Evolutionary conservation across 2,113 vertebrate species (phyloP).

Genomic region (Cavia aperea): DNA sequence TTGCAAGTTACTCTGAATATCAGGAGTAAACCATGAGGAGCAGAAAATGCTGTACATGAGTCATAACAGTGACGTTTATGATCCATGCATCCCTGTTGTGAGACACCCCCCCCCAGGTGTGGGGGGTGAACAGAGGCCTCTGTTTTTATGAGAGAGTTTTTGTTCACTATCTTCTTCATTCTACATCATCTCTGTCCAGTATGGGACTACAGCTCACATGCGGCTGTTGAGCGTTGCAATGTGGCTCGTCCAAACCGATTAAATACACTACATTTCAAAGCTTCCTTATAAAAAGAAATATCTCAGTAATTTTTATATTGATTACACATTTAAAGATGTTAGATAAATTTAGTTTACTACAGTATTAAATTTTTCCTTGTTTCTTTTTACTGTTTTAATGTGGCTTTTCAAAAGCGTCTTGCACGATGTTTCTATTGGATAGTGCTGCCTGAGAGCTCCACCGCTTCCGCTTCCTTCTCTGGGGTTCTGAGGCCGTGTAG

Average conservation of each 20-base stretch:
- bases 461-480: not conserved
- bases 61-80: not conserved
- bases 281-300: not conserved
- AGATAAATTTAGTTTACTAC: not conserved
- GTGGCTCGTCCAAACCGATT: not conserved
- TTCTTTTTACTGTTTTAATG: conserved; percentile 8
- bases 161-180: conserved; percentile 17
- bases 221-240: not conserved
- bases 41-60: not conserved
- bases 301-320: not conserved
- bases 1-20: not conserved
- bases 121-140: not conserved
- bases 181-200: not conserved
- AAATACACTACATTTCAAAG: not conserved
- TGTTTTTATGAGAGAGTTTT: not conserved
- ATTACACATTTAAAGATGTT: not conserved
- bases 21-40: not conserved
- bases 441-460: not conserved
- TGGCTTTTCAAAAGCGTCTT: not conserved
- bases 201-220: not conserved
- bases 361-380: not conserved
- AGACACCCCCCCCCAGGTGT: not conserved
- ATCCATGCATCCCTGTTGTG: not conserved
- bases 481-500: not conserved
- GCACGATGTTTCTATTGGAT: not conserved